Base-by-base conservation (phyloP, 1,140 invertebrate genomes). In the Dendroctonus ponderosae region DNA sequence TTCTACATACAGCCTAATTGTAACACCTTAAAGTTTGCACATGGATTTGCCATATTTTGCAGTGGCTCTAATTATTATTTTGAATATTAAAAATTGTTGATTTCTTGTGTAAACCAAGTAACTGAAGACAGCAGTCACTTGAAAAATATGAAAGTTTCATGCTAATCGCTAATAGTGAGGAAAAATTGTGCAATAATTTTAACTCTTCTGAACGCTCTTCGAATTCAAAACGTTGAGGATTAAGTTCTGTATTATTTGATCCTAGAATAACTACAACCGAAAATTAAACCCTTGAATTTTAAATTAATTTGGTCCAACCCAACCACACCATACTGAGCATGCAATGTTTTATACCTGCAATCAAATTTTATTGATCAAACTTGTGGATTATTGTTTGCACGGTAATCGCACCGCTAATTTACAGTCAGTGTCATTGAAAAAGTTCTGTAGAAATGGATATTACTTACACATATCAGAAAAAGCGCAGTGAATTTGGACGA, bases 401-500 rank as follows among this genome's bases (percentile, higher is more conserved):
- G 12, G 9, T 48, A 58, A 42, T 42, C 15, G 56, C 40, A 46
- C 44, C 44, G 9, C 44, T 11, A 46, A 46, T 46, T 46, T 11
- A 46, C 9, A 26, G 26, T 26, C 26, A 26, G 26, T 26, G 26
- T 26, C 26, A 52, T 15, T 12, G 8, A 52, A 52, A 14, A 52
- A 52, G 11, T 52, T n/a, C 9, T 42, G 41, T 7, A 59, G 26
- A 61, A 67, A 83, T 86, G 85, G 79, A 88, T 69, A 71, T 84
- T 6, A 81, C 82, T 43, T 88, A 85, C 68, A 80, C 84, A 69
- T 89, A 89, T 71, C 83, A 85, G 39, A 91, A 86, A 76, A 85
- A 85, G 63, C 81, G 90, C 57, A 83, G 82, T 51, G 81, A 89
- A 67, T 91, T 90, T 79, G 90, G 89, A 6, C 82, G 81, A 69